Evolutionary conservation across 2,797 vertebrate species (phyloP), one percentile per base, ranked within the genome.

Genomic region (Pempheris klunzingeri): DNA sequence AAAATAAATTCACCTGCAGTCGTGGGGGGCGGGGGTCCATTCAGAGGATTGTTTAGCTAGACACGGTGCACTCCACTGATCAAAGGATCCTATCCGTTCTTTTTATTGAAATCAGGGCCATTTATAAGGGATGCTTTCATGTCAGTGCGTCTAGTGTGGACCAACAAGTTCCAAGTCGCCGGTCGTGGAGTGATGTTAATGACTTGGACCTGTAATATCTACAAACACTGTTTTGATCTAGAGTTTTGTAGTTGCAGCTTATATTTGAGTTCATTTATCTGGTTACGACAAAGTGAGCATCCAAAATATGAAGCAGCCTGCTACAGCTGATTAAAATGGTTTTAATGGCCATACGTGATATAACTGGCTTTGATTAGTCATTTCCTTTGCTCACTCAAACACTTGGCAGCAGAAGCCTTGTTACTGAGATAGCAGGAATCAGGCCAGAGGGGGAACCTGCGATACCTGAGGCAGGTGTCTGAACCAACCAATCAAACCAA

Each of bases 391-490:
- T 50, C 30, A 14, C 32, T 59, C 36, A 64, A 49, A 70, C 15
- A 77, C 57, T 55, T 5, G 36, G 67, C 43, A 65, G 61, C 60
- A 71, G 69, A 46, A 49, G 61, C 44, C 52, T 79, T 11, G 0
- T 81, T 76, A 72, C 24, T 30, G 49, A 81, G 80, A 87, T 79
- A 82, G 18, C 38, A 34, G 46, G 46, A 80, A 69, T 74, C 64
- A 49, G 66, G 65, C 65, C 36, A 24, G 65, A 53, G 76, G 74
- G 76, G 49, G 72, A 81, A 69, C 72, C 65, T 68, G 69, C 17
- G 34, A 73, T 63, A 84, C 81, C 81, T 72, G 64, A 78, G 83
- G 87, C 83, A 83, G 65, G 52, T 82, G 76, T 84, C 60, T 82
- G 49, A 75, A 76, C 55, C 65, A 68, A 57, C 58, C 30, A 54